These are phyloP conservation scores for Prochilodus magdalenae DNA, from an alignment of 2,113 vertebrate species.

Conservation along the genomic window DNA sequence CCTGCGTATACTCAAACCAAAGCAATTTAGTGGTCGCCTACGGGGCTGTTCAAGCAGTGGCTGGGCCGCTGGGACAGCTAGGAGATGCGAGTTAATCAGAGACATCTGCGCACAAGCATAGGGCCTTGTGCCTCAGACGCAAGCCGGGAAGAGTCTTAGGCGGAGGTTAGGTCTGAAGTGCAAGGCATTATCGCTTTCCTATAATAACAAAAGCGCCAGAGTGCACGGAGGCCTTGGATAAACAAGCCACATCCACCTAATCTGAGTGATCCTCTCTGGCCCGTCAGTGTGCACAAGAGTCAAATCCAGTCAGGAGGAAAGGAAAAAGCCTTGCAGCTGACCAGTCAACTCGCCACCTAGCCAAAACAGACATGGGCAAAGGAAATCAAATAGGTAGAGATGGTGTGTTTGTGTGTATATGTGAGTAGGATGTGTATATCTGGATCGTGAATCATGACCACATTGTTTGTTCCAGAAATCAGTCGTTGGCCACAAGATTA, in stretches of 20 bases:
- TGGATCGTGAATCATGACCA: slow-evolving; percentile 36
- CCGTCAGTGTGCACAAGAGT: slow-evolving; percentile 68
- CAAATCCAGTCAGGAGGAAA: slow-evolving; percentile 72
- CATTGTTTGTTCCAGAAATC: slow-evolving; percentile 44
- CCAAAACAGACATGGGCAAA: slow-evolving; percentile 66
- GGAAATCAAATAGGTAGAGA: slow-evolving; percentile 68
- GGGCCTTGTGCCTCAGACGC: slow-evolving; percentile 80
- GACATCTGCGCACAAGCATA: slow-evolving; percentile 86
- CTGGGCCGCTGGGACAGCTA: slow-evolving; percentile 74
- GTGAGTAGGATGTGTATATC: slow-evolving; percentile 16
- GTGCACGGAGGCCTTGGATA: slow-evolving; percentile 65
- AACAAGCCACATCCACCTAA: slow-evolving; percentile 73
- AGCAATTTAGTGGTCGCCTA: slow-evolving; percentile 99
- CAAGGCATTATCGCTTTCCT: slow-evolving; percentile 87
- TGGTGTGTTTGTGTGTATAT: slow-evolving; percentile 26
- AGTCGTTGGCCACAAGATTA: slow-evolving; percentile 36
- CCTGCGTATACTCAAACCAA: slow-evolving; percentile 96
- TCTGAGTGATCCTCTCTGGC: slow-evolving; percentile 72
- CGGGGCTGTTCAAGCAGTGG: slow-evolving; percentile 93
- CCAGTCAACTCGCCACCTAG: slow-evolving; percentile 70
- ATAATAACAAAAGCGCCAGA: slow-evolving; percentile 83
- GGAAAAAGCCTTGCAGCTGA: slow-evolving; percentile 73
- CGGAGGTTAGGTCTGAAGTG: slow-evolving; percentile 88
- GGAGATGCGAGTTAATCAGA: slow-evolving; percentile 98
- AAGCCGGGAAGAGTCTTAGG: slow-evolving; percentile 85